Evolutionary conservation across 2,888 invertebrate species (phyloP).

Genomic region (Mesorhabditis spiculigera): DNA sequence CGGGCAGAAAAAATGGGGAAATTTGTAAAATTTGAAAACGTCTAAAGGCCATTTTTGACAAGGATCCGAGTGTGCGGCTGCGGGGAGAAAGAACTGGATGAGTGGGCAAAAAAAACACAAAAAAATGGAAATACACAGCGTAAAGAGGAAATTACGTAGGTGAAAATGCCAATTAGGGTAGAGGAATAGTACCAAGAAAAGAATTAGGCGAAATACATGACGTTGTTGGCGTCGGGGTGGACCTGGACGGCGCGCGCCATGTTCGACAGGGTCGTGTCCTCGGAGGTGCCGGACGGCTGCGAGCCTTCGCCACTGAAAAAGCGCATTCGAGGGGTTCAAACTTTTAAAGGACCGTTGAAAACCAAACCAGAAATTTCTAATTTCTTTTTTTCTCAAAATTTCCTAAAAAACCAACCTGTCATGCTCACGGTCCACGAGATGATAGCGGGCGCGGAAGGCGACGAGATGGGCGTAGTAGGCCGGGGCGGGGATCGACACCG

Average conservation of each 20-base stretch:
- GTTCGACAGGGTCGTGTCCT: conserved; percentile 58
- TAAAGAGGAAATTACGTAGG: background rate
- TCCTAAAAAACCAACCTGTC: too few species aligned
- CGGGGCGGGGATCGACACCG: conserved; percentile 97
- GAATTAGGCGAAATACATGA: conserved; percentile 95
- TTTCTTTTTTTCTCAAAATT: too few species aligned
- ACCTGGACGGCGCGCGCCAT: conserved; percentile 89
- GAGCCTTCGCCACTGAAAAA: conserved; percentile 53
- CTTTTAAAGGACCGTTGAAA: background rate
- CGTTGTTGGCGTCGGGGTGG: conserved; percentile 97
- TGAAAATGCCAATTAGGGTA: too few species aligned
- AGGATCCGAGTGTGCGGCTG: too few species aligned
- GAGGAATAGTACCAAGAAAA: too few species aligned
- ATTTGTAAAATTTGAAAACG: too few species aligned
- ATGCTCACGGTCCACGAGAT: conserved; percentile 58
- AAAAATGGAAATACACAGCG: background rate
- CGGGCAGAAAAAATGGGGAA: too few species aligned
- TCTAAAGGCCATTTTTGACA: too few species aligned
- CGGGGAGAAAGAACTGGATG: too few species aligned
- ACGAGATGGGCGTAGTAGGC: conserved; percentile 99
- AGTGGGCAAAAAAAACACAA: background rate
- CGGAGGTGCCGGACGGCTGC: conserved; percentile 58
- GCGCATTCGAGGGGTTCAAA: background rate
- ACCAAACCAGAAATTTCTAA: too few species aligned
- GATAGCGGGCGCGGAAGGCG: conserved; percentile 85